A percentile compares a stretch with the other conserved stretches of the same genome.
Conservation (phyloP, 2,888 invertebrate species). For the Trissolcus brochymenae region DNA sequence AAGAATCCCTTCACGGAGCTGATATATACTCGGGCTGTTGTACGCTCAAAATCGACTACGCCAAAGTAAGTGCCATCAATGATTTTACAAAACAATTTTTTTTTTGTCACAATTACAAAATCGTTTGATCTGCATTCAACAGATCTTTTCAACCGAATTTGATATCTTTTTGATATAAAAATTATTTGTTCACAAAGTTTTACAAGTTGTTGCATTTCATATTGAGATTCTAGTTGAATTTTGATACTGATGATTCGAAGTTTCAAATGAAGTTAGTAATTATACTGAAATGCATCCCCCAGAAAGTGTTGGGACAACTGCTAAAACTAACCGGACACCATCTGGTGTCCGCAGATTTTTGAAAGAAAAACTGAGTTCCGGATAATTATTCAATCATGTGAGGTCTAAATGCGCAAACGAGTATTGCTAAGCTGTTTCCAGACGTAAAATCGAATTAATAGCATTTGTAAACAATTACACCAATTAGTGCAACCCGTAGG, state of each 20-base stretch:
- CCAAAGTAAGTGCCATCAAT: constrained; percentile 86
- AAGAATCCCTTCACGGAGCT: constrained; percentile 96
- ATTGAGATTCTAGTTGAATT: no score
- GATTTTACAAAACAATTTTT: constrained; percentile 4
- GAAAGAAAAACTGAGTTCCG: not conserved
- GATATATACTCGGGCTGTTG: constrained; percentile 99
- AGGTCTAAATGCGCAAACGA: not conserved
- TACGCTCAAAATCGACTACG: constrained; percentile 98
- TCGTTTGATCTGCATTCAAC: no score
- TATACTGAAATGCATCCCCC: no score
- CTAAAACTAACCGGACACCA: no score
- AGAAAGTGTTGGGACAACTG: no score
- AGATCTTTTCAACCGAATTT: not conserved
- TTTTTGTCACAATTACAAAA: no score
- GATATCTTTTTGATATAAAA: not conserved
- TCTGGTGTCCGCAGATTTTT: no score
- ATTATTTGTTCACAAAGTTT: no score
- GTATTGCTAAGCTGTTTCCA: no score
- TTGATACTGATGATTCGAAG: no score
- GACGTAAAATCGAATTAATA: constrained; percentile 1
- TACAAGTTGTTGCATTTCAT: no score
- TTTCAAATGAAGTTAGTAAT: no score
- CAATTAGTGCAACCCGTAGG: constrained; percentile 22
- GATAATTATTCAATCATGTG: constrained; percentile 2
- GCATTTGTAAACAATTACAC: constrained; percentile 29